These are phyloP conservation scores for Scomber japonicus DNA, from an alignment of 2,113 vertebrate genomes.

Conservation along the genomic window DNA sequence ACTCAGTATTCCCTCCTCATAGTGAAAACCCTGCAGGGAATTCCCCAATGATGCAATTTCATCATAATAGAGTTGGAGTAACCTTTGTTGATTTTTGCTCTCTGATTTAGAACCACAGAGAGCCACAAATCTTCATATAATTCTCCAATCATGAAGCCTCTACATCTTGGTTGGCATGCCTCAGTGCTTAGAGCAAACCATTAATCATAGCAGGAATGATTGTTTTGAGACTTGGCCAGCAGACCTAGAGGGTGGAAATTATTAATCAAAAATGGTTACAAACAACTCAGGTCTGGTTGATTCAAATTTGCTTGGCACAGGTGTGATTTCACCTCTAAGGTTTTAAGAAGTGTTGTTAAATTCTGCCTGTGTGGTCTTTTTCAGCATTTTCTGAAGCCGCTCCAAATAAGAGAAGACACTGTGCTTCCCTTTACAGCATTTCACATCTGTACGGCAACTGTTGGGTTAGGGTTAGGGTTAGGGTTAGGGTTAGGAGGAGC, in stretches of 20 bases:
- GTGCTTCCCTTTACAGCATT: not conserved
- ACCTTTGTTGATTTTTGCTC: slow-evolving; percentile 44
- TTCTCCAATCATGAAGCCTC: slow-evolving; percentile 52
- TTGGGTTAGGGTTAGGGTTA: too few species aligned
- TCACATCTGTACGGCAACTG: not conserved
- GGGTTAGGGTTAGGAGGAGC: not conserved
- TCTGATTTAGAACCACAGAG: slow-evolving; percentile 34
- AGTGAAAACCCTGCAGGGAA: slow-evolving; percentile 9
- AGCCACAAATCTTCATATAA: slow-evolving; percentile 56
- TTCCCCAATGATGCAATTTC: slow-evolving; percentile 27
- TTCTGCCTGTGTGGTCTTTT: not conserved
- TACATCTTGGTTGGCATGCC: slow-evolving; percentile 58
- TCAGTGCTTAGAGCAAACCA: slow-evolving; percentile 57
- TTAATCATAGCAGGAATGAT: slow-evolving; percentile 71
- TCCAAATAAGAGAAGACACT: not conserved
- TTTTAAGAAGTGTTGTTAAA: slow-evolving; percentile 1
- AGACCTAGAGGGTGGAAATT: slow-evolving; percentile 25
- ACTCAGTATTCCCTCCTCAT: not conserved
- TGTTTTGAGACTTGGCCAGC: slow-evolving; percentile 67
- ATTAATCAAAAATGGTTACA: slow-evolving; percentile 60
- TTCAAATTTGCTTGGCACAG: slow-evolving; percentile 48
- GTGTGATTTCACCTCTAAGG: slow-evolving; percentile 47
- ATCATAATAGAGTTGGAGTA: slow-evolving; percentile 38
- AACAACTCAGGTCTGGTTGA: slow-evolving; percentile 57
- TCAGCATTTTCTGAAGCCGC: slow-evolving; percentile 14